Evolutionary conservation across 2,888 invertebrate species (phyloP), one percentile per base, ranked within the genome.

Genomic region (Calameuta idolon): DNA sequence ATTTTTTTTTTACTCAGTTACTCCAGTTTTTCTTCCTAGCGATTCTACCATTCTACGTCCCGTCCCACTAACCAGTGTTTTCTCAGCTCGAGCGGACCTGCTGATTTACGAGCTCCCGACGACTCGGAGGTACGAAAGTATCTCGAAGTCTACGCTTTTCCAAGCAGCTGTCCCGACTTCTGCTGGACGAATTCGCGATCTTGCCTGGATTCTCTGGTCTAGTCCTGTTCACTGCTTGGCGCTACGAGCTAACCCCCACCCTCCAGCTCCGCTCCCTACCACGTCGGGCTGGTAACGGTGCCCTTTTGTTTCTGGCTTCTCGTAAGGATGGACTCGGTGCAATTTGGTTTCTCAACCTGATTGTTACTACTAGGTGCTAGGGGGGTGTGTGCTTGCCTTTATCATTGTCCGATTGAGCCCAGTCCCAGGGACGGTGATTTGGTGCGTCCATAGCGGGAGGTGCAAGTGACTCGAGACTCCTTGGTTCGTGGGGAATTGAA

Each of bases 41-140:
- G n/a, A 5, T 74, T 30, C 11, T 11, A 15, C 34, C 71, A 31
- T 11, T 30, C 30, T 30, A 15, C 31, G 11, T 30, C 11, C 30
- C 30, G 30, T 34, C 71, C 30, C 34, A 12, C 34, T 9, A 55
- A 15, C 55, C 74, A 34, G 30, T 35, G 30, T 34, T 74, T 34
- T 74, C 74, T 34, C 37, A 23, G 34, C 34, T 34, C 34, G 74
- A 34, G 37, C 74, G n/a, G n/a, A 74, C 35, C 74, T 30, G 34
- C 35, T 74, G 74, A 74, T 74, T 74, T 74, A 74, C 74, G 74
- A 74, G 74, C 74, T 30, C 34, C 74, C 9, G 74, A 31, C 31
- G 71, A 71, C 71, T n/a, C 15, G 2, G 31, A 23, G 33, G 37
- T 15, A 69, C 12, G 71, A 33, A 15, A 71, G 33, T 33, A 12